Evolutionary conservation across 2,888 invertebrate species (phyloP).

Genomic region (Galerucella nymphaeae): DNA sequence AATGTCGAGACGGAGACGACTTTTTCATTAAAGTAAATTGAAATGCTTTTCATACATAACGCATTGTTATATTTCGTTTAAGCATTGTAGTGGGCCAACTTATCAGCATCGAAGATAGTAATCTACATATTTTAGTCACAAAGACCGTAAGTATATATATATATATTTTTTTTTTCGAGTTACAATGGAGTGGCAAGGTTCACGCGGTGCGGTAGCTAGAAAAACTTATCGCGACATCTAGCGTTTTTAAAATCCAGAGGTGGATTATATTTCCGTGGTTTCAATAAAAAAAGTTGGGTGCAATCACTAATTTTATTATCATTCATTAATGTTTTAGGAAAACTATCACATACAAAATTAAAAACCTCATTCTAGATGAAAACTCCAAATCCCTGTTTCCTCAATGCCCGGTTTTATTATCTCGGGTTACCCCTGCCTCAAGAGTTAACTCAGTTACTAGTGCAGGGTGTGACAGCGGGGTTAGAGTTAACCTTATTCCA

Average conservation of each 20-base stretch:
- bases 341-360: too few relatives aligned
- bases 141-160: conserved; percentile 7
- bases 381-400: too few relatives aligned
- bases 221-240: conserved; percentile 57
- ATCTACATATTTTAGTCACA: conserved; percentile 64
- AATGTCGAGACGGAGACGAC: conserved; percentile 31
- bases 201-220: conserved; percentile 59
- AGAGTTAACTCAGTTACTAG: too few relatives aligned
- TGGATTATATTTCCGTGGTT: not conserved
- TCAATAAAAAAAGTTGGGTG: too few relatives aligned
- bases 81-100: conserved; percentile 52
- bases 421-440: too few relatives aligned
- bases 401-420: too few relatives aligned
- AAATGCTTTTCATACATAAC: conserved; percentile 54
- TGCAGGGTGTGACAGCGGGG: too few relatives aligned
- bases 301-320: too few relatives aligned
- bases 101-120: conserved; percentile 63
- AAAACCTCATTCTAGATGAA: too few relatives aligned
- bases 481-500: too few relatives aligned
- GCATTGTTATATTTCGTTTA: conserved; percentile 54
- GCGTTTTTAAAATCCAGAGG: conserved; percentile 57
- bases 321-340: too few relatives aligned
- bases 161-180: conserved; percentile 6
- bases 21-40: conserved; percentile 57
- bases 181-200: conserved; percentile 57